phyloP scores from a whole-genome alignment of 2,797 vertebrate genomes.

The Peromyscus aztecus region DNA sequence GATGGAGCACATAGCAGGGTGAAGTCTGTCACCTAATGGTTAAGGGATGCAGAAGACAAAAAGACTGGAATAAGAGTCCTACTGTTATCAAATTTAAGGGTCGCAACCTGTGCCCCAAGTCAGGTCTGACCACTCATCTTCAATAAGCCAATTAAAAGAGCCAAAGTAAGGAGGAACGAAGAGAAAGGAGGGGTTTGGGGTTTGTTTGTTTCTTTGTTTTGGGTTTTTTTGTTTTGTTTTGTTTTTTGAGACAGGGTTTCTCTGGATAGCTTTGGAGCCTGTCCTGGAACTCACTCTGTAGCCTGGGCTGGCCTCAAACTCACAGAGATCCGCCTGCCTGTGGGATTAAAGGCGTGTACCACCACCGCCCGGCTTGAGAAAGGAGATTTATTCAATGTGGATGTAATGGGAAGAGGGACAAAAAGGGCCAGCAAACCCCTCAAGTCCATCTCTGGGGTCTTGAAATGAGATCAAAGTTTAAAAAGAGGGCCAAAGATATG shows the following conservation, averaged over 20 bases:
- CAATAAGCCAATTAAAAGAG: background rate
- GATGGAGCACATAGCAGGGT: too few species aligned
- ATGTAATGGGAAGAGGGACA: background rate
- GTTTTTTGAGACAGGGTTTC: too few species aligned
- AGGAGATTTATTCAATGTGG: background rate
- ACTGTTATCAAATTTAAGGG: background rate
- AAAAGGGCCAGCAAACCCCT: background rate
- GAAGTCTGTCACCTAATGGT: background rate
- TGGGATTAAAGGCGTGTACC: too few species aligned
- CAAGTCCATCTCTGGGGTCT: background rate
- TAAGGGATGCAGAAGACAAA: background rate
- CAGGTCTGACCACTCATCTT: background rate
- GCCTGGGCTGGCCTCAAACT: too few species aligned
- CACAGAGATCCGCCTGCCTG: too few species aligned
- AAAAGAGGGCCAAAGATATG: background rate
- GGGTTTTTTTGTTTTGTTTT: too few species aligned
- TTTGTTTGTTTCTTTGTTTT: too few species aligned
- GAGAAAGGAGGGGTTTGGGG: background rate
- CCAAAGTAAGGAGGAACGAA: background rate
- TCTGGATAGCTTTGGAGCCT: too few species aligned
- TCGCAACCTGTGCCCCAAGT: background rate
- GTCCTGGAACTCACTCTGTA: too few species aligned
- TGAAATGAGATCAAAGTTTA: background rate
- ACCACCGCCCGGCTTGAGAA: background rate
- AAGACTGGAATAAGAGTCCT: background rate